Evolutionary conservation across 1,140 invertebrate species (phyloP).

Genomic region (Pogonomyrmex californicus): DNA sequence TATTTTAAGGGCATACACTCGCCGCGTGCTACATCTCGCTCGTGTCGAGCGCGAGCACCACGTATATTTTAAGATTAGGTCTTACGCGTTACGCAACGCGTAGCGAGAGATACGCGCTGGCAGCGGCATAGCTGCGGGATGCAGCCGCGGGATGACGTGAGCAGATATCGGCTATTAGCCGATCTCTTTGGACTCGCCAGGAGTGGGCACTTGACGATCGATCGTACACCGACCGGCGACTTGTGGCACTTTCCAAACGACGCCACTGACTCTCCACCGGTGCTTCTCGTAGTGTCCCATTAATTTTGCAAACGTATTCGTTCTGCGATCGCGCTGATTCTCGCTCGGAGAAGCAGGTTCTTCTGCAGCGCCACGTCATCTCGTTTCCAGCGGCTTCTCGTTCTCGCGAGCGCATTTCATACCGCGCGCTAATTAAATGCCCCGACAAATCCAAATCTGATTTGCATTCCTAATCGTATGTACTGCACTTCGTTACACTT

Average conservation of each 20-base stretch:
- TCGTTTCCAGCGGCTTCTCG: slow-evolving; percentile 22
- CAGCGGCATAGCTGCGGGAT: no score
- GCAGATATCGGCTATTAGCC: slow-evolving; percentile 20
- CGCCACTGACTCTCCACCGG: slow-evolving; percentile 3
- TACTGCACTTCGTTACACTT: slow-evolving; percentile 37
- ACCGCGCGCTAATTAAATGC: slow-evolving; percentile 49
- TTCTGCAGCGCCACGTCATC: slow-evolving; percentile 40
- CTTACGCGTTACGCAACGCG: slow-evolving; percentile 34
- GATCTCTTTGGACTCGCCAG: slow-evolving; percentile 19
- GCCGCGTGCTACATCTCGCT: slow-evolving; percentile 26
- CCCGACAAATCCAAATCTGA: slow-evolving; percentile 44
- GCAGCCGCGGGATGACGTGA: slow-evolving; percentile 3
- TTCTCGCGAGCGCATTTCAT: slow-evolving; percentile 32
- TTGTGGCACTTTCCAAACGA: slow-evolving; percentile 40
- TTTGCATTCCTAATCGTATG: slow-evolving; percentile 54
- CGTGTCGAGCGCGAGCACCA: slow-evolving; percentile 14
- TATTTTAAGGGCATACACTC: slow-evolving; percentile 29
- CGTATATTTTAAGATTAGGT: slow-evolving; percentile 44
- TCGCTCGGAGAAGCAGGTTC: slow-evolving; percentile 33
- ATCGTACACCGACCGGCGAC: not conserved
- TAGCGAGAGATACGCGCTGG: not conserved
- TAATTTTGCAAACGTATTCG: slow-evolving; percentile 53
- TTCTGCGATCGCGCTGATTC: slow-evolving; percentile 11
- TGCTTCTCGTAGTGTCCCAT: slow-evolving; percentile 48
- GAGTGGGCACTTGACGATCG: slow-evolving; percentile 34